Evolutionary conservation across 2,888 invertebrate species (phyloP), one percentile per base, ranked within the genome.

Genomic region (Slavum lentiscoides): DNA sequence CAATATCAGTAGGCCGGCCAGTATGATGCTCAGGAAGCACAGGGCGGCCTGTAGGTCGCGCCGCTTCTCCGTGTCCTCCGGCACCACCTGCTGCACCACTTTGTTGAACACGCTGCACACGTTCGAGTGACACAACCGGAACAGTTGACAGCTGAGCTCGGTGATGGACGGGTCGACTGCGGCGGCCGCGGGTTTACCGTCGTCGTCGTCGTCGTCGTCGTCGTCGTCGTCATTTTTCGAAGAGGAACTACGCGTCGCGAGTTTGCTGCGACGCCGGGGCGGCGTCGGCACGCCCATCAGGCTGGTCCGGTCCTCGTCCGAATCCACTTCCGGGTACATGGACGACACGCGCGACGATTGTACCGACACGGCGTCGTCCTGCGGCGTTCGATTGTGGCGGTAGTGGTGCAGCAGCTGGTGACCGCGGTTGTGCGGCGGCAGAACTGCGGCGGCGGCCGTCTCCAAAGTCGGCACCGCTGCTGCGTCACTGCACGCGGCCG

Each of bases 1-100:
- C 83, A 94, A 89, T 87, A 95, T 89, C 83, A 95, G 89, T 82
- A 95, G 88, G 21, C 92, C 93, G 74, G 93, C 92, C 59, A 95
- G 90, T 83, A 95, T 88, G 74, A 95, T 90, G 82, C 95, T 89
- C 83, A 95, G 90, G 85, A 94, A 92, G 81, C 94, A 91, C 84
- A 94, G 88, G 8, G 93, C 91, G 85, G 93, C 91, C 85, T 93
- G 92, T 82, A 92, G 88, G 85, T 93, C 92, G 83, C 91, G 91
- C 84, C 93, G 90, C 80, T 88, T 88, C 58, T 87, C 86, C 73
- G 86, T 86, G 84, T 91, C 90, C 84, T 93, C 85, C 5, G 85
- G 85, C 62, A 85, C 84, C 23, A 84, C 83, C 9, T 90, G 89
- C 70, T 89, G 89, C 83, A 89, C 89, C 67, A 91, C 87, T 83